phyloP scores from a whole-genome alignment of 2,888 invertebrate species.

The Drosophila subquinaria region DNA sequence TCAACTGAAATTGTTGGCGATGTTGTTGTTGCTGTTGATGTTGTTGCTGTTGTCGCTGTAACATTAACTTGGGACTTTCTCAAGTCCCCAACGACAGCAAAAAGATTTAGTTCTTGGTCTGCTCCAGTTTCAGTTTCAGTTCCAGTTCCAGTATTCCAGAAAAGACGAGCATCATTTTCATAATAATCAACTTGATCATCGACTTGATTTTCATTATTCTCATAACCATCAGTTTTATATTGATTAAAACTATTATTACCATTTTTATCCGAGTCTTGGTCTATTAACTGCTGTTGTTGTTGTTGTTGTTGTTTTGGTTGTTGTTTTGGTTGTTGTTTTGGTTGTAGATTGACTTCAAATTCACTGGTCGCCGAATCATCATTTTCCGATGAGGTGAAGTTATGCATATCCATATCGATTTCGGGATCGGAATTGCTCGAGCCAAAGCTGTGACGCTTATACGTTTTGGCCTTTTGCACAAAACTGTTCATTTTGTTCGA shows the following conservation, averaged over 20 bases:
- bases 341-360: conserved; percentile 24
- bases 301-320: too few species aligned
- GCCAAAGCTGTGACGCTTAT: conserved; percentile 85
- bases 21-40: not conserved
- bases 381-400: conserved; percentile 82
- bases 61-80: conserved; percentile 21
- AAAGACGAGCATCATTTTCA: not conserved
- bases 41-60: not conserved
- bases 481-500: conserved; percentile 94
- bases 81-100: conserved; percentile 62
- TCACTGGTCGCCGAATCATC: conserved; percentile 76
- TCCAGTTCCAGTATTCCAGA: not conserved
- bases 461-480: conserved; percentile 91
- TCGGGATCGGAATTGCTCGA: conserved; percentile 90
- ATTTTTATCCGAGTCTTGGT: not conserved
- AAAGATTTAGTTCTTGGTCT: conserved; percentile 38
- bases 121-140: too few species aligned
- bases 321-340: not conserved
- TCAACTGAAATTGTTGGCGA: not conserved
- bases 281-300: not conserved
- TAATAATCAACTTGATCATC: conserved; percentile 4
- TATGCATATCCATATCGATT: conserved; percentile 89
- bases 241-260: not conserved
- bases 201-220: not conserved
- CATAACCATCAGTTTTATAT: not conserved